Evolutionary conservation across 92 coral and sea anemone species (phyloP).

Genomic region (Porites lobata): DNA sequence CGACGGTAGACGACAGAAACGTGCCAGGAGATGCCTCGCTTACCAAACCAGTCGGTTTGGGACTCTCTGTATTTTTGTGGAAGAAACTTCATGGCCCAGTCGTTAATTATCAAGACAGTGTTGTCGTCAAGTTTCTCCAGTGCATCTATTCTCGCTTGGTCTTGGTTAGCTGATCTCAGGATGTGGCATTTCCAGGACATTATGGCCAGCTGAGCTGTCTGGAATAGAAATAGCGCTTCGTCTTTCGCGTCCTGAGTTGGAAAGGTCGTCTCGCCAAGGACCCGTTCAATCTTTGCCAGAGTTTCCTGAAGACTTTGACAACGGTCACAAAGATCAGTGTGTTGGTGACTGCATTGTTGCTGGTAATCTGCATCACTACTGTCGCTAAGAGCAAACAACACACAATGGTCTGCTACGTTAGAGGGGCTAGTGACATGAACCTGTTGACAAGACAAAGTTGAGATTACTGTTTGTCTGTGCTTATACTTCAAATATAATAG

Average conservation of each 20-base stretch:
- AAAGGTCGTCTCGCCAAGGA: slow-evolving; percentile 7
- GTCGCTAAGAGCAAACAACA: slow-evolving; percentile 50
- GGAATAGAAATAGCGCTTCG: slow-evolving; percentile 45
- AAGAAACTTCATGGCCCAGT: too few species aligned
- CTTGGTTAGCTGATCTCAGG: slow-evolving; percentile 42
- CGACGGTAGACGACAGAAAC: slow-evolving; percentile 27
- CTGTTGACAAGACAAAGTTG: slow-evolving; percentile 26
- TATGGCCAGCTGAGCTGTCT: slow-evolving; percentile 48
- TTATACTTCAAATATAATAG: slow-evolving; percentile 3
- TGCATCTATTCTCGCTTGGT: slow-evolving; percentile 47
- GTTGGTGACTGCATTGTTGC: slow-evolving; percentile 36
- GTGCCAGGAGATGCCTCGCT: not conserved
- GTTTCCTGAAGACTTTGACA: too few species aligned
- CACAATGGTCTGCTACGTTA: slow-evolving; percentile 53
- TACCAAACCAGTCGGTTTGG: too few species aligned
- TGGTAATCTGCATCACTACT: slow-evolving; percentile 16
- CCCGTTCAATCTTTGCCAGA: slow-evolving; percentile 17
- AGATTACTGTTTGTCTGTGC: not conserved
- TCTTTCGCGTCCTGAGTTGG: slow-evolving; percentile 46
- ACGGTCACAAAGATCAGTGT: too few species aligned
- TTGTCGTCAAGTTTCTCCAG: slow-evolving; percentile 34
- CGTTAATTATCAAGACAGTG: slow-evolving; percentile 30
- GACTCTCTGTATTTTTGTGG: too few species aligned
- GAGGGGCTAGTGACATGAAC: slow-evolving; percentile 31
- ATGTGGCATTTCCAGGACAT: slow-evolving; percentile 57